phyloP scores from a whole-genome alignment of 37 sponge, comb jelly and placozoan species.

The Eunapius fragilis region DNA sequence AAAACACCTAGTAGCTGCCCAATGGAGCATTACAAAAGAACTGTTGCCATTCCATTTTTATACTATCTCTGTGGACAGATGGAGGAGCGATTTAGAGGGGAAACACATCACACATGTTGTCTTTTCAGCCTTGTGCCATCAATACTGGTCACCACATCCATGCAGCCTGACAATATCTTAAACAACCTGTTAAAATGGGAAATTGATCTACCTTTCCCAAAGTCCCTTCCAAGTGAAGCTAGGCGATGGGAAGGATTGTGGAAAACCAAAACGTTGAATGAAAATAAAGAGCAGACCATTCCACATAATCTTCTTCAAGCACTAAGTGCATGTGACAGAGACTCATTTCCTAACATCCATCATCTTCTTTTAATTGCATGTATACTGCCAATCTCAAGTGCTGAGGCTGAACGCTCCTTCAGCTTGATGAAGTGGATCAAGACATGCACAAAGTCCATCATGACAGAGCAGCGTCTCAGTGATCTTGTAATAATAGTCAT shows the following conservation, averaged over 20 bases:
- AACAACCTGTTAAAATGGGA: slow-evolving; percentile 17
- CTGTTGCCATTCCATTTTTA: slow-evolving; percentile 43
- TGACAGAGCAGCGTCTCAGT: slow-evolving; percentile 22
- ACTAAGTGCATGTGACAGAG: slow-evolving; percentile 33
- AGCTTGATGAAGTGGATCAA: slow-evolving; percentile 22
- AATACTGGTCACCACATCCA: not conserved
- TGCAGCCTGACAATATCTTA: not conserved
- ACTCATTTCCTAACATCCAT: slow-evolving; percentile 51
- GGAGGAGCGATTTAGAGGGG: slow-evolving; percentile 20
- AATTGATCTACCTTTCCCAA: slow-evolving; percentile 34
- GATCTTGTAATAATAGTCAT: slow-evolving; percentile 47
- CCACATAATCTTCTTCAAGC: slow-evolving; percentile 34
- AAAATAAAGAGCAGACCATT: not conserved
- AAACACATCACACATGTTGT: slow-evolving; percentile 13
- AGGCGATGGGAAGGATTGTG: slow-evolving; percentile 47
- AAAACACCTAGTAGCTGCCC: slow-evolving; percentile 6
- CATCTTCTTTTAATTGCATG: slow-evolving; percentile 38
- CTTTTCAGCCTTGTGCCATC: slow-evolving; percentile 40
- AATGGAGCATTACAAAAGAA: slow-evolving; percentile 41
- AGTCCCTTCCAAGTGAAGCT: slow-evolving; percentile 42
- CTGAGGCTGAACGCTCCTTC: slow-evolving; percentile 38
- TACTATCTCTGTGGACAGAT: slow-evolving; percentile 28
- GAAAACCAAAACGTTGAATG: not conserved
- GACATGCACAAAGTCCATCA: slow-evolving; percentile 43
- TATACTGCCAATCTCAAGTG: slow-evolving; percentile 54